phyloP scores from a whole-genome alignment of 2,888 invertebrate species.

The Phlogophora meticulosa region DNA sequence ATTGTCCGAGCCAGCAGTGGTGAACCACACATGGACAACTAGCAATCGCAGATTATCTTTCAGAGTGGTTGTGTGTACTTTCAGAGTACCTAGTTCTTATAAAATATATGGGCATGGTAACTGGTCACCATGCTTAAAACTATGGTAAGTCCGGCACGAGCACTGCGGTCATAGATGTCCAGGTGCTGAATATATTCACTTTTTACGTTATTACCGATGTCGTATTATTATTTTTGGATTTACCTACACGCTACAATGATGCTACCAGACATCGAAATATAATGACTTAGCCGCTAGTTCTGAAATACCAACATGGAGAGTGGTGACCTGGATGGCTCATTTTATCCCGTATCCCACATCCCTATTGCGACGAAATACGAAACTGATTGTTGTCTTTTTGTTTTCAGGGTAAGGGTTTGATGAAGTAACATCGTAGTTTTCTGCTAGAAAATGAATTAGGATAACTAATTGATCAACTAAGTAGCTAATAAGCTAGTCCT shows the following conservation, averaged over 20 bases:
- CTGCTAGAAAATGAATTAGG: slow-evolving; percentile 60
- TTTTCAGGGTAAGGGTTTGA: slow-evolving; percentile 78
- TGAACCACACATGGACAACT: too few relatives aligned
- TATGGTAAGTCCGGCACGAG: background rate
- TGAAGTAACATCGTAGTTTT: slow-evolving; percentile 58
- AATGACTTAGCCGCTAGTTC: slow-evolving; percentile 1
- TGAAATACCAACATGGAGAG: background rate
- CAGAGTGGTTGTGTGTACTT: too few relatives aligned
- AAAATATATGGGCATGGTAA: too few relatives aligned
- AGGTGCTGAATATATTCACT: too few relatives aligned
- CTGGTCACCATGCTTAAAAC: background rate
- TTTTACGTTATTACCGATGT: too few relatives aligned
- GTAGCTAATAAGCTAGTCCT: slow-evolving; percentile 42
- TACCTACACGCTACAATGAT: background rate
- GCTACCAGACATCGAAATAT: slow-evolving; percentile 14
- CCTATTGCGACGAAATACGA: slow-evolving; percentile 1
- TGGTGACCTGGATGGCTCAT: background rate
- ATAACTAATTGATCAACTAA: slow-evolving; percentile 34
- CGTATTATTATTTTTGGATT: too few relatives aligned
- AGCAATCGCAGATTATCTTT: too few relatives aligned
- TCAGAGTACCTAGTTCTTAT: too few relatives aligned
- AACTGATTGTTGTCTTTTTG: slow-evolving; percentile 63
- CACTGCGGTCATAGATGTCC: background rate
- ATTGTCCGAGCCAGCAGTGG: too few relatives aligned
- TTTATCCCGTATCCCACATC: background rate